Conservation (phyloP, 2,797 vertebrate species). For the Hirundo rustica region DNA sequence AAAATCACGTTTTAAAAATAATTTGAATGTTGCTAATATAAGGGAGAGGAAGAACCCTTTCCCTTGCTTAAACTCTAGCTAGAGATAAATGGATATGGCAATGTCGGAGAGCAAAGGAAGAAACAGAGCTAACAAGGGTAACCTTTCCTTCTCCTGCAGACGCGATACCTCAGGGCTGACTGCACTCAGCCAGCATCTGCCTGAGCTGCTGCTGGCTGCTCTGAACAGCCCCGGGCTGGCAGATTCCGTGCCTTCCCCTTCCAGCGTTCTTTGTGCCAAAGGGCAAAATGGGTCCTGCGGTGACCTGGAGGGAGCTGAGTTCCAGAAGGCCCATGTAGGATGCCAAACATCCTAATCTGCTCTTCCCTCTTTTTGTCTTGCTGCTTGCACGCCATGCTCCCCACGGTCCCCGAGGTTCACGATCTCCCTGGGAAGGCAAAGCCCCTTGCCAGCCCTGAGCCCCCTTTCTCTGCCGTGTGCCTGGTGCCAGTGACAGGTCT, state of each 20-base stretch:
- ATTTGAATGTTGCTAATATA: not conserved
- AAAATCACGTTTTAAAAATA: not conserved
- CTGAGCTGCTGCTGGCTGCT: not conserved
- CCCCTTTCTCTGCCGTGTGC: not conserved
- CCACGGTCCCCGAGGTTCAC: not conserved
- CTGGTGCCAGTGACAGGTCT: not conserved
- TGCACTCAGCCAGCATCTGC: not conserved
- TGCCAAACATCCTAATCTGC: not conserved
- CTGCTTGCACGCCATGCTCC: not conserved
- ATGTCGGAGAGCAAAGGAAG: not conserved
- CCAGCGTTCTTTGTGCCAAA: not conserved
- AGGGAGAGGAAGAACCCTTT: not conserved
- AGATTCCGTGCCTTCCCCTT: not conserved
- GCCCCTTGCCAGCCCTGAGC: not conserved
- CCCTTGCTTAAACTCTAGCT: not conserved
- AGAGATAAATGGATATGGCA: not conserved
- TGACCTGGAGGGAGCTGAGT: not conserved
- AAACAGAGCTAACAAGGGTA: not conserved
- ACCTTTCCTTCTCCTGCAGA: not conserved
- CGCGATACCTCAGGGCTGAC: fast-evolving
- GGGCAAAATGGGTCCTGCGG: not conserved
- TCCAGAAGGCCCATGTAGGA: not conserved
- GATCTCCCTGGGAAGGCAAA: not conserved
- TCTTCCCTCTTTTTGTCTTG: not conserved
- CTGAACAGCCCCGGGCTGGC: not conserved